A percentile compares a stretch with the other conserved stretches of the same genome.
Conservation (phyloP, 2,888 invertebrate species). For the Lampropteryx suffumata region DNA sequence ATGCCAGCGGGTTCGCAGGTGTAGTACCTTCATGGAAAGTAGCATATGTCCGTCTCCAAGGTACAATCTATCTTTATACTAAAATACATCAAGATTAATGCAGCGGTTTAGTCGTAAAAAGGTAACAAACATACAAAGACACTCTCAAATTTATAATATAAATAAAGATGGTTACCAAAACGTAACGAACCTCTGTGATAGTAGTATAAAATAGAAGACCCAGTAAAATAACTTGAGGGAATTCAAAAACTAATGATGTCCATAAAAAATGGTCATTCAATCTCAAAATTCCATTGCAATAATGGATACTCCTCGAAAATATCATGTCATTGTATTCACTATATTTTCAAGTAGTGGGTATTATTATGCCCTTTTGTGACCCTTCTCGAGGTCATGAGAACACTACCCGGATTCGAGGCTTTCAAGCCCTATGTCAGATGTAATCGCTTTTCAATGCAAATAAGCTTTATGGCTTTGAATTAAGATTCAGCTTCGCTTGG, state of each 20-base stretch:
- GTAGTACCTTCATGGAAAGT: no score
- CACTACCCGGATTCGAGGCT: conserved; percentile 19
- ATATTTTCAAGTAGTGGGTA: conserved; percentile 20
- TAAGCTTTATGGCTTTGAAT: not conserved
- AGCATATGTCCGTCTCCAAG: no score
- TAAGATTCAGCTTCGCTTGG: conserved; percentile 1
- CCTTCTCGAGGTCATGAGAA: conserved; percentile 23
- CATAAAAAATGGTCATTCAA: conserved; percentile 5
- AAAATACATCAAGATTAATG: no score
- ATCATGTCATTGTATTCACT: conserved; percentile 18
- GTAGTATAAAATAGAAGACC: no score
- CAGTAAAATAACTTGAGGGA: no score
- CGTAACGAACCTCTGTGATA: no score
- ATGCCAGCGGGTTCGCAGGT: no score
- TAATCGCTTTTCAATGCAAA: not conserved
- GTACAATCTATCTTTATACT: no score
- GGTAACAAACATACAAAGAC: no score
- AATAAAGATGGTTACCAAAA: no score
- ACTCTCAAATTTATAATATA: no score
- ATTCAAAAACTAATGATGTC: not conserved
- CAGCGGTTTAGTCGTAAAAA: no score
- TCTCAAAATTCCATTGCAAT: conserved; percentile 18
- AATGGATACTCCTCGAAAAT: conserved; percentile 18
- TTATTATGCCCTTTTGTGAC: conserved; percentile 21
- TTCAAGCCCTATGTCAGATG: conserved; percentile 1